Conservation (phyloP, 2,797 vertebrate genomes). For the Clarias platycephalus region DNA sequence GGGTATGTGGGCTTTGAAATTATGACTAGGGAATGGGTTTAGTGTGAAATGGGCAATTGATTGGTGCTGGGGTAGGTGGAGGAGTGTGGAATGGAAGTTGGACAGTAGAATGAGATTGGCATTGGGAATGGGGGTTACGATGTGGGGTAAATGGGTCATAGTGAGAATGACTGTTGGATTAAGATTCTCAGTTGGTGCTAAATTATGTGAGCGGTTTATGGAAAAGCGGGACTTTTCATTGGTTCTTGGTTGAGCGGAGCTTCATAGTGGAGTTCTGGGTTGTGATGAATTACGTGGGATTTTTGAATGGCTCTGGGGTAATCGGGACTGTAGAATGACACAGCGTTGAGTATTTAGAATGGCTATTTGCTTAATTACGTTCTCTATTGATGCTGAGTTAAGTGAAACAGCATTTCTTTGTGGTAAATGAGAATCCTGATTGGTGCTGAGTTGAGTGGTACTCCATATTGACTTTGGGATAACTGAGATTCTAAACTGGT, state of each 20-base stretch:
- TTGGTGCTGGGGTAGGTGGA: conserved; percentile 68
- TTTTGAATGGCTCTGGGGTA: neutral
- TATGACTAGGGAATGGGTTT: neutral
- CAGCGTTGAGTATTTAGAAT: neutral
- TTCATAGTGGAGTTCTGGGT: neutral
- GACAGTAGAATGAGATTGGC: neutral
- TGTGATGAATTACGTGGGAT: neutral
- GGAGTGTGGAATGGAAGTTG: neutral
- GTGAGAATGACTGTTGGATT: neutral
- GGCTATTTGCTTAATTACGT: neutral
- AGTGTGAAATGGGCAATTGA: conserved; percentile 24
- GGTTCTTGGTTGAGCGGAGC: neutral
- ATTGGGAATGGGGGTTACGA: neutral
- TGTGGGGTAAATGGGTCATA: neutral
- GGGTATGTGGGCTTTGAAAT: conserved; percentile 21
- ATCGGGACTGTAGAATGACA: neutral
- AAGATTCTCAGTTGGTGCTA: neutral
- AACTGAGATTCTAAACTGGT: neutral
- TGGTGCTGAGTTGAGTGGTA: neutral
- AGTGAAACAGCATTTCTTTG: neutral
- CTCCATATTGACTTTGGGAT: neutral
- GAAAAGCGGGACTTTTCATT: neutral
- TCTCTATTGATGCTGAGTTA: neutral
- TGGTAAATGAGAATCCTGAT: neutral
- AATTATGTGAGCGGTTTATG: neutral